Evolutionary conservation across 2,888 invertebrate species (phyloP).

Genomic region (Therioaphis trifolii): DNA sequence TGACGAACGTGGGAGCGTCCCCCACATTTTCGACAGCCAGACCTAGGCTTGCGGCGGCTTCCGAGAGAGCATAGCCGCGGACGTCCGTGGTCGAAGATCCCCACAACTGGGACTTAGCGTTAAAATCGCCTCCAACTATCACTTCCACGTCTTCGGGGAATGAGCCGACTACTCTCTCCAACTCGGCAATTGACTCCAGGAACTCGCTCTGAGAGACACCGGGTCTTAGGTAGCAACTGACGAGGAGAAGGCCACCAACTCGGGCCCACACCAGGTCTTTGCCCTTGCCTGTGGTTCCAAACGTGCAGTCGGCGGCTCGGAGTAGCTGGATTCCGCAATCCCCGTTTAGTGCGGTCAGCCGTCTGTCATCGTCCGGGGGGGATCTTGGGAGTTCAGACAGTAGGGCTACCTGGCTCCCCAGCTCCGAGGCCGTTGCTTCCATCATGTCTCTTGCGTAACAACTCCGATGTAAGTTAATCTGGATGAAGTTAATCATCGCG

Average conservation of each 20-base stretch:
- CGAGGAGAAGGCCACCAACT: too few species aligned
- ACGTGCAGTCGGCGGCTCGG: accelerated
- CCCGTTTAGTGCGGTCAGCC: neutral
- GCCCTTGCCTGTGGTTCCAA: neutral
- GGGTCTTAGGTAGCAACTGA: neutral
- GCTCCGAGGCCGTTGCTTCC: neutral
- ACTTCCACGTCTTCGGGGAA: neutral
- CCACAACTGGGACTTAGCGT: neutral
- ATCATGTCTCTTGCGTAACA: neutral
- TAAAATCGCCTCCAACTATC: neutral
- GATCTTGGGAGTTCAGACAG: neutral
- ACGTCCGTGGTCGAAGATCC: neutral
- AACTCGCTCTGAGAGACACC: neutral
- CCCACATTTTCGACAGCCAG: neutral
- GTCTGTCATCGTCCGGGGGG: neutral
- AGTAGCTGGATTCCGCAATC: neutral
- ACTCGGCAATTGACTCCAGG: neutral
- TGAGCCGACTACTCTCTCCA: neutral
- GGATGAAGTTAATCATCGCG: neutral
- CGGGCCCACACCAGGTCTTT: neutral
- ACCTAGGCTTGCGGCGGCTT: neutral
- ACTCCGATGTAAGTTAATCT: neutral
- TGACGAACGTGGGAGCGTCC: neutral
- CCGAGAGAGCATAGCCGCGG: neutral
- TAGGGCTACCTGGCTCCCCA: neutral